These are phyloP conservation scores for Dynastes hyllus DNA, from an alignment of 2,888 invertebrate species.

Conservation along the genomic window DNA sequence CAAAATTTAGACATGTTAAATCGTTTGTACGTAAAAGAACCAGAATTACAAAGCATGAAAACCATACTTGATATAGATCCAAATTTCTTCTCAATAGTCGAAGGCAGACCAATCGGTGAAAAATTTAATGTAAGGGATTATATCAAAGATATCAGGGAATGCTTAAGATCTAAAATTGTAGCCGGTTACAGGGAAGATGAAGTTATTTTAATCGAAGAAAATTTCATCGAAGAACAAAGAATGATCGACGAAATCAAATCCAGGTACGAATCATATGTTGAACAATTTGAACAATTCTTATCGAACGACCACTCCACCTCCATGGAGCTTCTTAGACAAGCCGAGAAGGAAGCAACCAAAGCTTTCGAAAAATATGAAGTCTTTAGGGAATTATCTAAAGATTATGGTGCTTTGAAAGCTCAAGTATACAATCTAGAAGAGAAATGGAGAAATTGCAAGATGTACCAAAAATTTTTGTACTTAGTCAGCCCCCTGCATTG, in stretches of 20 bases:
- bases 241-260: slow-evolving; percentile 72
- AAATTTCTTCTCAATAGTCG: slow-evolving; percentile 77
- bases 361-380: slow-evolving; percentile 71
- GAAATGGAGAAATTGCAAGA: slow-evolving; percentile 76
- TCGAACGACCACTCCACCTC: slow-evolving; percentile 77
- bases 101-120: slow-evolving; percentile 76
- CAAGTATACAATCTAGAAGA: slow-evolving; percentile 77
- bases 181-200: slow-evolving; percentile 68
- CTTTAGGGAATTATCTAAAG: slow-evolving; percentile 71
- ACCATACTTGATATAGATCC: slow-evolving; percentile 80
- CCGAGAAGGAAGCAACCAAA: slow-evolving; percentile 71
- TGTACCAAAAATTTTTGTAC: slow-evolving; percentile 81
- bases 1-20: slow-evolving; percentile 73
- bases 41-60: slow-evolving; percentile 71
- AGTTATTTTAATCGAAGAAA: slow-evolving; percentile 73
- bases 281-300: slow-evolving; percentile 77
- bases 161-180: slow-evolving; percentile 70
- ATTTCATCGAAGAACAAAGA: slow-evolving; percentile 73
- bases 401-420: slow-evolving; percentile 67
- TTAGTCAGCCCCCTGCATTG: slow-evolving; percentile 78
- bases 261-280: slow-evolving; percentile 73
- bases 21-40: slow-evolving; percentile 75
- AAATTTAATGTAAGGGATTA: slow-evolving; percentile 77
- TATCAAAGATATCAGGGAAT: slow-evolving; percentile 69
- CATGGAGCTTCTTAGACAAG: slow-evolving; percentile 73